Percentiles rank a stretch among this genome's conserved stretches.
Conservation (phyloP, 2,797 vertebrate genomes). For the Megaceryle alcyon region DNA sequence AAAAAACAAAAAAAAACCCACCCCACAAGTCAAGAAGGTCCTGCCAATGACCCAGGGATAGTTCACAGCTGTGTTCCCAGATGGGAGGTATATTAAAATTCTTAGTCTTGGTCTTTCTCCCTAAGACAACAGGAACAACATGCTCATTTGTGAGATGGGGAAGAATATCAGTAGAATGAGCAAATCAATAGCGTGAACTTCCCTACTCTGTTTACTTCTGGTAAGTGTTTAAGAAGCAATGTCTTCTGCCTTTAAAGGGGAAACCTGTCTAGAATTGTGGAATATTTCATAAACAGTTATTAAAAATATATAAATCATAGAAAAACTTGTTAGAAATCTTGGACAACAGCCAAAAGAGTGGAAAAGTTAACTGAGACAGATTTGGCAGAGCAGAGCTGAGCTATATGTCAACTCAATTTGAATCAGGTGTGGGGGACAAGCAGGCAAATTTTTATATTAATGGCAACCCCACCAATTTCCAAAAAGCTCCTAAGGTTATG, state of each 20-base stretch:
- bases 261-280: slow-evolving; percentile 23
- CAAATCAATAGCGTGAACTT: slow-evolving; percentile 66
- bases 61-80: slow-evolving; percentile 44
- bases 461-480: background rate
- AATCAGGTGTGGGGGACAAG: background rate
- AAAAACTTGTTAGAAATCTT: background rate
- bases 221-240: slow-evolving; percentile 62
- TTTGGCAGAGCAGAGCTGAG: background rate
- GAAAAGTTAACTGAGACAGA: background rate
- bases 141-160: slow-evolving; percentile 66
- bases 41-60: background rate
- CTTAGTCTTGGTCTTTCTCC: slow-evolving; percentile 65
- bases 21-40: background rate
- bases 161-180: slow-evolving; percentile 63
- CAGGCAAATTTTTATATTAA: background rate
- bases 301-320: background rate
- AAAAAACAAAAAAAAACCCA: background rate
- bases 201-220: slow-evolving; percentile 63
- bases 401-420: background rate
- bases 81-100: slow-evolving; percentile 39
- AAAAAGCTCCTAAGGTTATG: background rate
- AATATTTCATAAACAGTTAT: background rate
- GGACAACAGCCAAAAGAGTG: background rate
- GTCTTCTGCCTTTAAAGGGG: slow-evolving; percentile 68
- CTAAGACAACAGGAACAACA: slow-evolving; percentile 66